Percentiles rank a stretch among this genome's conserved stretches.
Evolutionary conservation across 2,113 vertebrate genomes (phyloP).

Genomic region (Coptodon rendalli): DNA sequence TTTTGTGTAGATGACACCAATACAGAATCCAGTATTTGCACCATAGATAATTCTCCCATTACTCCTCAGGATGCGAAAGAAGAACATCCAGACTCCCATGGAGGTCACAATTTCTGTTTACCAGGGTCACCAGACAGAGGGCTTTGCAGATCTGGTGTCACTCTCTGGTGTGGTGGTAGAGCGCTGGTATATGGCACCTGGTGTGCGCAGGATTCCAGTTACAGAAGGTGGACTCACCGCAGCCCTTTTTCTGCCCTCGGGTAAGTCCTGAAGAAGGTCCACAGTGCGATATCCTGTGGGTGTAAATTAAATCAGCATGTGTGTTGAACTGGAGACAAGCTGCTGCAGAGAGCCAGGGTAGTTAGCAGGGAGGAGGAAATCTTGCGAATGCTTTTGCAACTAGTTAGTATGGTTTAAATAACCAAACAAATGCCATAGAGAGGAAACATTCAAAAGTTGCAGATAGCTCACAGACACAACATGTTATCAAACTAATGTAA

Average conservation of each 20-base stretch:
- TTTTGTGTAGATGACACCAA: no score
- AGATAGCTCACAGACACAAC: no score
- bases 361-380: no score
- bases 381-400: no score
- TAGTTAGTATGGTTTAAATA: no score
- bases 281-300: background rate
- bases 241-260: conserved; percentile 69
- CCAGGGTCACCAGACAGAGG: conserved; percentile 41
- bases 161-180: conserved; percentile 52
- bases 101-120: conserved; percentile 61
- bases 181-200: conserved; percentile 68
- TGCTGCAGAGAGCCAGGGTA: no score
- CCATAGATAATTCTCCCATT: background rate
- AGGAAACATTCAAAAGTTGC: no score
- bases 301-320: background rate
- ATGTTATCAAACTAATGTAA: no score
- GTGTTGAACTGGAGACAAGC: no score
- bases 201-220: conserved; percentile 55
- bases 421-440: no score
- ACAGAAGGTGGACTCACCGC: conserved; percentile 42
- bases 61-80: conserved; percentile 61
- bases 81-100: conserved; percentile 48
- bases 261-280: conserved; percentile 17
- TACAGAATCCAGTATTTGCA: background rate
- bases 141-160: conserved; percentile 27